These are phyloP conservation scores for Poeciliopsis turneri DNA, from an alignment of 2,797 vertebrate species.

Conservation along the genomic window DNA sequence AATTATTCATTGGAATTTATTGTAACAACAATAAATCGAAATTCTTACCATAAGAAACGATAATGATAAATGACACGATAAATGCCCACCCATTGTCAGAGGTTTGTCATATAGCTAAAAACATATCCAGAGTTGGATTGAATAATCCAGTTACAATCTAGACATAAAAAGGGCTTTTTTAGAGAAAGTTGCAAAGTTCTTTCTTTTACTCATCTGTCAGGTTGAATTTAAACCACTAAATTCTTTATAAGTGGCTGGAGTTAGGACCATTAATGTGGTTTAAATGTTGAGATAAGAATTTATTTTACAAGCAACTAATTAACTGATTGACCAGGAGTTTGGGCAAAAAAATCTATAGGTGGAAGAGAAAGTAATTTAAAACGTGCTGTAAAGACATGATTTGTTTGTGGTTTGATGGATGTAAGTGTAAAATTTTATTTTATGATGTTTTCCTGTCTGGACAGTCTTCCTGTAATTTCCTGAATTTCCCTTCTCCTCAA, in stretches of 20 bases:
- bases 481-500: slow-evolving; percentile 67
- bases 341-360: not conserved
- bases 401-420: not conserved
- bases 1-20: too few relatives aligned
- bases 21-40: too few relatives aligned
- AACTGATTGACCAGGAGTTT: not conserved
- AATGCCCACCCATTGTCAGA: too few relatives aligned
- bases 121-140: not conserved
- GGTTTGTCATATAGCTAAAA: too few relatives aligned
- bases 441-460: slow-evolving; percentile 51
- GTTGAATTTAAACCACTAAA: not conserved
- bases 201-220: not conserved
- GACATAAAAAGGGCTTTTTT: not conserved
- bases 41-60: too few relatives aligned
- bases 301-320: not conserved
- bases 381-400: not conserved
- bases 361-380: not conserved
- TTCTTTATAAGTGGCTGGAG: not conserved
- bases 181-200: not conserved
- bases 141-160: not conserved
- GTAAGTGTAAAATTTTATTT: slow-evolving; percentile 10
- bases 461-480: slow-evolving; percentile 62
- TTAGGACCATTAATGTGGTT: not conserved
- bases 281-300: not conserved
- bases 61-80: too few relatives aligned